These are phyloP conservation scores for Alviniconcha strummeri DNA, from an alignment of 2,888 invertebrate species.

Conservation along the genomic window DNA sequence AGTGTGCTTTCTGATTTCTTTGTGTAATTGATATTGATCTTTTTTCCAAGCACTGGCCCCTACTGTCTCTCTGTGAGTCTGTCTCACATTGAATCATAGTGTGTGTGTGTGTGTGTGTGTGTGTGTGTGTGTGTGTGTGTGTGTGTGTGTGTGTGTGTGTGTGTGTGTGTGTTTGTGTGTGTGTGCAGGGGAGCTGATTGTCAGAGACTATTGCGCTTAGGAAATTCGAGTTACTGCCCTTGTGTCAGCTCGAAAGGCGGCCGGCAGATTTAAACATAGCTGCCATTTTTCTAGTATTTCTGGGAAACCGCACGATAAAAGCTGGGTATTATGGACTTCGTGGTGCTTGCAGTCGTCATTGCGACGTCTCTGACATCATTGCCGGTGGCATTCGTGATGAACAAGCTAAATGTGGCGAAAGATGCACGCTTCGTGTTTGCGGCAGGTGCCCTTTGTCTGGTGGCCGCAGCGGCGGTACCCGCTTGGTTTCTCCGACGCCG, in stretches of 20 bases:
- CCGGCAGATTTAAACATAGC: slow-evolving; percentile 28
- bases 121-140: background rate
- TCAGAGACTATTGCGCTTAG: no score
- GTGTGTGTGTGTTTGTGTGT: background rate
- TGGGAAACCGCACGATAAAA: background rate
- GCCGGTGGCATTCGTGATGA: slow-evolving; percentile 41
- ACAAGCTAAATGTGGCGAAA: slow-evolving; percentile 49
- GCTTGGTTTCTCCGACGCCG: slow-evolving; percentile 36
- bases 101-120: background rate
- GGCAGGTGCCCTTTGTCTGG: slow-evolving; percentile 42
- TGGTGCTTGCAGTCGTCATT: slow-evolving; percentile 30
- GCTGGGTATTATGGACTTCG: background rate
- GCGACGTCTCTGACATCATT: slow-evolving; percentile 37
- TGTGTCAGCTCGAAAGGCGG: background rate
- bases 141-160: background rate
- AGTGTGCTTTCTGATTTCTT: no score
- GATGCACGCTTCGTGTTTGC: slow-evolving; percentile 44
- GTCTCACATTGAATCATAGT: background rate
- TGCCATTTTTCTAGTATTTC: background rate
- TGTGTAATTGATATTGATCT: no score
- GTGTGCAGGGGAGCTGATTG: background rate
- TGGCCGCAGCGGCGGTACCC: slow-evolving; percentile 42
- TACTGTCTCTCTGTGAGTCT: no score
- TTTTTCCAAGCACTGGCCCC: no score
- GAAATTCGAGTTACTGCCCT: background rate